Percentiles rank a stretch among this genome's conserved stretches.
phyloP scores from a whole-genome alignment of 2,888 invertebrate species.

The Drosophila kambysellisi region DNA sequence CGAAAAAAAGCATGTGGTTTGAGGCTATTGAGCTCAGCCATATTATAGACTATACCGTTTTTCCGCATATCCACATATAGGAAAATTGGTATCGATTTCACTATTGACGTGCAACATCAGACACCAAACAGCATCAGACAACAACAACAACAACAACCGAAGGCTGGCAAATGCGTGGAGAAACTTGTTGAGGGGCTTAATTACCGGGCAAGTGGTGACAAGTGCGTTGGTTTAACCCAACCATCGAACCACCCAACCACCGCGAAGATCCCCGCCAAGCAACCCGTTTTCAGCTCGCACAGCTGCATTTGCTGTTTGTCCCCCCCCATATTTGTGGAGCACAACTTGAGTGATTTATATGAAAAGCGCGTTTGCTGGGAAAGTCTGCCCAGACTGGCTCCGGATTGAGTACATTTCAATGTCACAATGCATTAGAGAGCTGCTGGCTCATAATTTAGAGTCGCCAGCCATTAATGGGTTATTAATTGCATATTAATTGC shows the following conservation, averaged over 20 bases:
- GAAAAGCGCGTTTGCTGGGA: conserved; percentile 66
- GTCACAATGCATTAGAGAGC: conserved; percentile 46
- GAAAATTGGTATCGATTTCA: conserved; percentile 73
- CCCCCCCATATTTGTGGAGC: conserved; percentile 24
- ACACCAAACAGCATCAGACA: conserved; percentile 19
- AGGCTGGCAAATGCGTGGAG: conserved; percentile 19
- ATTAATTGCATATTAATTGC: conserved; percentile 67
- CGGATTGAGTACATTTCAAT: conserved; percentile 42
- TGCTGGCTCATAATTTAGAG: conserved; percentile 26
- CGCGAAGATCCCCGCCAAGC: neutral
- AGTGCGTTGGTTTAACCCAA: conserved; percentile 48
- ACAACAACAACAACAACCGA: conserved; percentile 5
- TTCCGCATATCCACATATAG: conserved; percentile 56
- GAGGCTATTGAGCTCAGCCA: conserved; percentile 20
- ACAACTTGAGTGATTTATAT: conserved; percentile 66
- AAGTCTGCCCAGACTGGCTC: conserved; percentile 37
- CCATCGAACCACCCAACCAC: neutral
- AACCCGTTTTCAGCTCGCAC: conserved; percentile 48
- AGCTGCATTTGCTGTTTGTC: conserved; percentile 30
- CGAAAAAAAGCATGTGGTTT: conserved; percentile 15
- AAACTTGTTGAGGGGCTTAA: conserved; percentile 67
- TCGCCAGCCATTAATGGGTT: conserved; percentile 45
- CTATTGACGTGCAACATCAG: conserved; percentile 36
- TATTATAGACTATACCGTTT: conserved; percentile 59
- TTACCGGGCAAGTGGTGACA: conserved; percentile 65